phyloP scores from a whole-genome alignment of 2,113 vertebrate species.

The Oreochromis tanganicae region DNA sequence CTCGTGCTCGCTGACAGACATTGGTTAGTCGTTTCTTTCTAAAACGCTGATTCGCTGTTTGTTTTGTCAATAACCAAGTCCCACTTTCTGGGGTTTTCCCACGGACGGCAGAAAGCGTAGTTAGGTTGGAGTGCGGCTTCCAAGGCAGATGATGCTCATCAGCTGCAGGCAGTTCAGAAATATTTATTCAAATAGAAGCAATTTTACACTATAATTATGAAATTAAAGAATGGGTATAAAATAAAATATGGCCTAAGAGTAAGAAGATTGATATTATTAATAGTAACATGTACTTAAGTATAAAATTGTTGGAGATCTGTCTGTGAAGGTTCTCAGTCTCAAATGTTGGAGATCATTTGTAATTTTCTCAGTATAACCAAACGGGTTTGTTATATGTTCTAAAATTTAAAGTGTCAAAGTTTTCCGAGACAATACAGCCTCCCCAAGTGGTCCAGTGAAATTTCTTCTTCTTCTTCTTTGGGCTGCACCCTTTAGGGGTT shows the following conservation, averaged over 20 bases:
- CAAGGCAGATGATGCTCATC: background rate
- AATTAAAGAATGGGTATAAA: background rate
- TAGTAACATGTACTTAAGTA: background rate
- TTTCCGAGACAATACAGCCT: background rate
- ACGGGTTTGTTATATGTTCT: background rate
- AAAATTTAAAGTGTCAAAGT: background rate
- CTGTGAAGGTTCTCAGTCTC: background rate
- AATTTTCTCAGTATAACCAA: background rate
- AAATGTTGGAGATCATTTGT: background rate
- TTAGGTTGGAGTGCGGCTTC: conserved; percentile 54
- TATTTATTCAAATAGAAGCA: background rate
- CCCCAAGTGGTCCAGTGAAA: background rate
- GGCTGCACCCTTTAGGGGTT: background rate
- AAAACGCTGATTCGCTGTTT: conserved; percentile 42
- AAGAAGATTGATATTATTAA: background rate
- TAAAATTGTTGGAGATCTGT: background rate
- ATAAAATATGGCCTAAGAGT: background rate
- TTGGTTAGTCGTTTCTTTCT: conserved; percentile 10
- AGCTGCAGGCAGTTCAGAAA: background rate
- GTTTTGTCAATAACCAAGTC: background rate
- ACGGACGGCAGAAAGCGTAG: conserved; percentile 10
- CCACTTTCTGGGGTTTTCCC: conserved; percentile 68
- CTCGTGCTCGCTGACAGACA: background rate
- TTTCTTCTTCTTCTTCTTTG: background rate
- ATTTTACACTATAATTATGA: background rate